These are phyloP conservation scores for Leptestheria dahalacensis DNA, from an alignment of 1,140 invertebrate species.

Conservation along the genomic window DNA sequence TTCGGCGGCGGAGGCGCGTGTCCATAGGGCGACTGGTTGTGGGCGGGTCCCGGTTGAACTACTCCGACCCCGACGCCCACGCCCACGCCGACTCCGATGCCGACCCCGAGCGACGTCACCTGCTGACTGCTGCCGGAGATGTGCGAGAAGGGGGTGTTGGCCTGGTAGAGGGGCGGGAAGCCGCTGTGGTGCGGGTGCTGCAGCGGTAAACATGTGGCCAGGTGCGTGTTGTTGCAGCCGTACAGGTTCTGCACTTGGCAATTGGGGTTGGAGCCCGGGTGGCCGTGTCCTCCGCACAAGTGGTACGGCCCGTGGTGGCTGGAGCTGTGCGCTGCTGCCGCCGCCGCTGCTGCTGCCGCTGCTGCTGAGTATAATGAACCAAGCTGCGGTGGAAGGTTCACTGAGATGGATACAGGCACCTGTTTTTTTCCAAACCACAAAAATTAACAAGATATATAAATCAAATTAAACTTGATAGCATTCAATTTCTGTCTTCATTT, in stretches of 20 bases:
- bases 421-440: conserved; percentile 22
- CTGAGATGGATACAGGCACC: conserved; percentile 43
- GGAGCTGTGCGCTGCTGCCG: conserved; percentile 25
- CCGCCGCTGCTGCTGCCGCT: conserved; percentile 16
- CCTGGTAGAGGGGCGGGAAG: conserved; percentile 17
- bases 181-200: conserved; percentile 5
- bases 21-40: conserved; percentile 11
- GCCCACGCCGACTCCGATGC: conserved; percentile 17
- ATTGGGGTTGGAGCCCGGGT: conserved; percentile 4
- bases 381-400: conserved; percentile 36
- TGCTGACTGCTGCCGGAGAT: conserved; percentile 18
- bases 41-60: not conserved
- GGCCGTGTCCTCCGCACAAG: conserved; percentile 3
- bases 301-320: conserved; percentile 24
- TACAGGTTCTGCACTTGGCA: conserved; percentile 6
- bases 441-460: not conserved
- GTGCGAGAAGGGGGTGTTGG: conserved; percentile 18
- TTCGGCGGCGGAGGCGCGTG: conserved; percentile 4
- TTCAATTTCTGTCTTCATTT: no score
- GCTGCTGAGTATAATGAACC: conserved; percentile 24
- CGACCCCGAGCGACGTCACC: conserved; percentile 16
- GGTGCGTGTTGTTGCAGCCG: conserved; percentile 19
- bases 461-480: no score
- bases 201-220: conserved; percentile 25
- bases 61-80: conserved; percentile 17